Percentiles rank a stretch among this genome's conserved stretches.
These are phyloP conservation scores for Eidolon dupreanum DNA, from an alignment of 2,797 vertebrate genomes.

Conservation along the genomic window DNA sequence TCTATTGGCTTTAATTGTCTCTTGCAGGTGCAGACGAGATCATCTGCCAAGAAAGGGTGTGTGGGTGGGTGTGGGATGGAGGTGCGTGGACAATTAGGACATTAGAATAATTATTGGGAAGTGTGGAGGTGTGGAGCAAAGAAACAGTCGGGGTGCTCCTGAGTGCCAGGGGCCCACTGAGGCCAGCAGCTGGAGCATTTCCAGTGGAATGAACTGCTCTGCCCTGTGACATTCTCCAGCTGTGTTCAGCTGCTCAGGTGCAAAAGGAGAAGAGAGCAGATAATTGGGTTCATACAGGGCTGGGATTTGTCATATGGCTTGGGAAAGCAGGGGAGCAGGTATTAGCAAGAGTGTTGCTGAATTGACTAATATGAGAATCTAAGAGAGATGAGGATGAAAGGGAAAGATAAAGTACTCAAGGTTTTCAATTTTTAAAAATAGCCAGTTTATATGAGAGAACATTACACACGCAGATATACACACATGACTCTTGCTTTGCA, in stretches of 20 bases:
- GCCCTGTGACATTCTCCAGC: neutral
- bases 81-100: neutral
- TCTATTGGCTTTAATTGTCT: neutral
- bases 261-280: neutral
- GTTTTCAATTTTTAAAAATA: neutral
- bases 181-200: neutral
- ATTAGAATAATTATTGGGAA: neutral
- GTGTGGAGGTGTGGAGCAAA: neutral
- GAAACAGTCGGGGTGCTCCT: neutral
- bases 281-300: neutral
- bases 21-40: neutral
- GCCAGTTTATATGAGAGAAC: neutral
- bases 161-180: neutral
- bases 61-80: neutral
- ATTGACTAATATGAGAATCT: neutral
- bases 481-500: neutral
- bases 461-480: neutral
- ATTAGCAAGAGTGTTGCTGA: neutral
- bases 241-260: neutral
- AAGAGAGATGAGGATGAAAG: neutral
- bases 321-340: neutral
- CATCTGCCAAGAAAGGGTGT: neutral
- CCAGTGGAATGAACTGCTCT: neutral
- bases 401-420: neutral
- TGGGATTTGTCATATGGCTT: neutral